phyloP scores from a whole-genome alignment of 2,888 invertebrate genomes.

The Eudiplozoon nipponicum region DNA sequence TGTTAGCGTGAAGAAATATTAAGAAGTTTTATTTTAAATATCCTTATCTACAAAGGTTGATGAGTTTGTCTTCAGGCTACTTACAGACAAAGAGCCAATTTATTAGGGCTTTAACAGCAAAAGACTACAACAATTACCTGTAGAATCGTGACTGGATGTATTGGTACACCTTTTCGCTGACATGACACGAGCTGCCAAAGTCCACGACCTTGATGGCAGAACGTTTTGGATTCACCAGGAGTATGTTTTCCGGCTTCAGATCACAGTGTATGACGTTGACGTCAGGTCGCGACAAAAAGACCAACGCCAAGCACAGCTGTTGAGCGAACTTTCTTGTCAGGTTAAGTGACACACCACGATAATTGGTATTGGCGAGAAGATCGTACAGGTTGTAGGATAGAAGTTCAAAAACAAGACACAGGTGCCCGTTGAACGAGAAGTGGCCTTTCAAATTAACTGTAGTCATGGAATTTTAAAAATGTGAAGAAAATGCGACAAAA shows the following conservation, averaged over 20 bases:
- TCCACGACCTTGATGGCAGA: slow-evolving; percentile 99
- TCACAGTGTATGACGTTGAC: slow-evolving; percentile 44
- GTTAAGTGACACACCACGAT: slow-evolving; percentile 90
- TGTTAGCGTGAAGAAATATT: too few relatives aligned
- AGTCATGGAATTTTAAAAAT: too few relatives aligned
- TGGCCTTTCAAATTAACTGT: slow-evolving; percentile 91
- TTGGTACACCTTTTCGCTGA: slow-evolving; percentile 54
- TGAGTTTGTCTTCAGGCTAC: too few relatives aligned
- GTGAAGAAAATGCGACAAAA: too few relatives aligned
- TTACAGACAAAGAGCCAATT: too few relatives aligned
- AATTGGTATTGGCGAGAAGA: slow-evolving; percentile 89
- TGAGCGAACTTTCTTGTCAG: slow-evolving; percentile 97
- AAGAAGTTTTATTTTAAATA: too few relatives aligned
- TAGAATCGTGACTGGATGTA: slow-evolving; percentile 70
- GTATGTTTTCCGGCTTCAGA: slow-evolving; percentile 96
- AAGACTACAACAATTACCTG: slow-evolving; percentile 25
- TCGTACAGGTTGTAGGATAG: slow-evolving; percentile 96
- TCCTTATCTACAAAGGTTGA: too few relatives aligned
- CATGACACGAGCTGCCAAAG: slow-evolving; percentile 42
- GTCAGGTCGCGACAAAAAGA: slow-evolving; percentile 93
- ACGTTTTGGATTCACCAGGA: slow-evolving; percentile 92
- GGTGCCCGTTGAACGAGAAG: slow-evolving; percentile 98
- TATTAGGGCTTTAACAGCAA: too few relatives aligned
- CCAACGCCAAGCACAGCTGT: slow-evolving; percentile 84
- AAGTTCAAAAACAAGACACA: slow-evolving; percentile 97